A percentile compares a stretch with the other conserved stretches of the same genome.
These are phyloP conservation scores for Umimayanthus chanpuru DNA, from an alignment of 92 coral and sea anemone genomes.

Conservation along the genomic window DNA sequence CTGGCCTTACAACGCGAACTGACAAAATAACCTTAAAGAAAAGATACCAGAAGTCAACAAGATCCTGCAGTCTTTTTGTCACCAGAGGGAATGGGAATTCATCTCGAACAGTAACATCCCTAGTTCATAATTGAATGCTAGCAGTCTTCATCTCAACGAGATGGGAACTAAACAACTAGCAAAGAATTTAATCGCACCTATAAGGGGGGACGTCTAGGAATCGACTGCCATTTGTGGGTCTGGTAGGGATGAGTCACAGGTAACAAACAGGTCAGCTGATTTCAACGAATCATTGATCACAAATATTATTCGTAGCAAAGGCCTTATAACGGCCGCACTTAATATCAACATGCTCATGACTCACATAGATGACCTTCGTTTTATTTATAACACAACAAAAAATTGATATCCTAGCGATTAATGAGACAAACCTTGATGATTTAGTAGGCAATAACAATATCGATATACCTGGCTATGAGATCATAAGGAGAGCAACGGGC, in stretches of 20 bases:
- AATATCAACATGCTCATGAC: constrained; percentile 14
- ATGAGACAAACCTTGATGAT: no score
- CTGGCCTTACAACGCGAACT: neutral
- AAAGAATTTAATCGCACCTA: neutral
- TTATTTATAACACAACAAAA: no score
- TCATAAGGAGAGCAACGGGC: no score
- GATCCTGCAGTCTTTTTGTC: constrained; percentile 6
- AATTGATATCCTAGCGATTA: no score
- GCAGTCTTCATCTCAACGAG: neutral
- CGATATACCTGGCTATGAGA: constrained; percentile 35
- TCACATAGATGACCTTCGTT: constrained; percentile 2
- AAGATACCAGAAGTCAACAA: neutral
- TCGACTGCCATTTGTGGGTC: neutral
- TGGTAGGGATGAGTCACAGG: neutral
- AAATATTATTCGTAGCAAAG: no score
- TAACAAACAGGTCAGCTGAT: neutral
- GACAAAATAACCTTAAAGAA: neutral
- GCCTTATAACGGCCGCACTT: neutral
- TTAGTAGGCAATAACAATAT: constrained; percentile 2
- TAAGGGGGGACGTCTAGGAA: neutral
- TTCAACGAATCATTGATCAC: neutral
- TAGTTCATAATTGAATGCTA: neutral
- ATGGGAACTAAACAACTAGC: neutral
- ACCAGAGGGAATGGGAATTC: neutral
- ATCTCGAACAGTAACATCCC: neutral